phyloP scores from a whole-genome alignment of 2,113 vertebrate genomes.

The Rhabdomys dilectus region DNA sequence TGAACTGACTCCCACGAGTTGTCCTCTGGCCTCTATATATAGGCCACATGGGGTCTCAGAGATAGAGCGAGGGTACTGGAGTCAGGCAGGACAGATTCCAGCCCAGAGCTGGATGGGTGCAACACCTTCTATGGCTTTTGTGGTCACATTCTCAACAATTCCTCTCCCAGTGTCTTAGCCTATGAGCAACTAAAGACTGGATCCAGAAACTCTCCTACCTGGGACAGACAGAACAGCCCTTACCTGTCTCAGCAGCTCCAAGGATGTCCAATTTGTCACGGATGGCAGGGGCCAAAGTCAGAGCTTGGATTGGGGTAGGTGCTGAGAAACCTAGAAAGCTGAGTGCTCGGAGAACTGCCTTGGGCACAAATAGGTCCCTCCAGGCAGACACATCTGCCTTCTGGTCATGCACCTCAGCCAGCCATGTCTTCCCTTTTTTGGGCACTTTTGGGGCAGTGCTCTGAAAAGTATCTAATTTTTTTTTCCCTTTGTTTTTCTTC shows the following conservation, averaged over 20 bases:
- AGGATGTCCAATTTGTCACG: constrained; percentile 95
- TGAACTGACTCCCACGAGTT: background rate
- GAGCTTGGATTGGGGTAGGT: constrained; percentile 96
- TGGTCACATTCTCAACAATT: background rate
- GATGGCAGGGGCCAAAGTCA: constrained; percentile 94
- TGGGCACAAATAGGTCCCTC: constrained; percentile 95
- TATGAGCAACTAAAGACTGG: background rate
- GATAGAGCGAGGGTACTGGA: background rate
- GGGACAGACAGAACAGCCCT: background rate
- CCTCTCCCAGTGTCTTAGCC: background rate
- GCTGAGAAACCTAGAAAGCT: constrained; percentile 93
- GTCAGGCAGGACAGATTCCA: background rate
- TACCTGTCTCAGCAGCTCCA: constrained; percentile 98
- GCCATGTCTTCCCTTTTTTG: constrained; percentile 92
- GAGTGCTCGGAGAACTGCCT: constrained; percentile 92
- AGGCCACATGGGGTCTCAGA: background rate
- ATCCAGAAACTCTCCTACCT: background rate
- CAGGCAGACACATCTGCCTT: constrained; percentile 92
- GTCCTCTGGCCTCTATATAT: background rate
- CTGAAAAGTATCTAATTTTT: constrained; percentile 51
- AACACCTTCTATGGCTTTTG: background rate
- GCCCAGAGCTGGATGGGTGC: background rate
- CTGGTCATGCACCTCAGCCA: constrained; percentile 84
- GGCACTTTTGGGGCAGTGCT: constrained; percentile 73
- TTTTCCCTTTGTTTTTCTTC: constrained; percentile 85